These are phyloP conservation scores for Actenoides hombroni DNA, from an alignment of 2,113 vertebrate species.

Conservation along the genomic window DNA sequence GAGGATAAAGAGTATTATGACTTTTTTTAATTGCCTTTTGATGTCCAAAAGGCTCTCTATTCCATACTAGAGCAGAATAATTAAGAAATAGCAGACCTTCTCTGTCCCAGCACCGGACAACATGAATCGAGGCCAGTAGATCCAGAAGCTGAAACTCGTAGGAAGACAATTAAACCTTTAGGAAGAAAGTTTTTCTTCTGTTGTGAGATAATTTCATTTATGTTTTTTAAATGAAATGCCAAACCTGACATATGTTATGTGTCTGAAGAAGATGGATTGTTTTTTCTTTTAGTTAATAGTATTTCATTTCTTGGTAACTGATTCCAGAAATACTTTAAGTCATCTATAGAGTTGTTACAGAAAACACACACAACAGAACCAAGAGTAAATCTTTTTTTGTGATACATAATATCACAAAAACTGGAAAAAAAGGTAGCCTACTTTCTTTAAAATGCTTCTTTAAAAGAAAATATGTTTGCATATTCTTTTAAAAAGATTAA, in stretches of 20 bases:
- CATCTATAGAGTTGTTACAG: neutral
- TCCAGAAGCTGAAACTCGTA: neutral
- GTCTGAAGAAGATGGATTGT: conserved; percentile 1
- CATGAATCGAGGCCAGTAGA: neutral
- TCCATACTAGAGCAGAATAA: neutral
- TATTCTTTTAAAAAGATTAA: neutral
- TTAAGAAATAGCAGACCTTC: neutral
- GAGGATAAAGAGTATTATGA: neutral
- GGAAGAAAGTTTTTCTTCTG: neutral
- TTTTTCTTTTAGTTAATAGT: conserved; percentile 30
- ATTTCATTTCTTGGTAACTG: conserved; percentile 20
- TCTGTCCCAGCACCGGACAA: neutral
- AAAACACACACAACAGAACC: neutral
- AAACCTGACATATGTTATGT: conserved; percentile 4
- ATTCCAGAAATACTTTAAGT: conserved; percentile 40
- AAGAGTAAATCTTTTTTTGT: neutral
- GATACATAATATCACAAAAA: neutral
- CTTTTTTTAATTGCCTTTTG: neutral
- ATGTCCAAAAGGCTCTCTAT: neutral
- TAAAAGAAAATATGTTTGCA: neutral
- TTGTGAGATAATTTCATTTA: neutral
- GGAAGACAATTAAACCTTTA: neutral
- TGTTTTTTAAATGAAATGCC: neutral
- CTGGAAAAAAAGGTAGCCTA: neutral
- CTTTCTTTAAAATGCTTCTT: neutral